Conservation (phyloP, 2,797 vertebrate genomes). For the Ataeniobius toweri region DNA sequence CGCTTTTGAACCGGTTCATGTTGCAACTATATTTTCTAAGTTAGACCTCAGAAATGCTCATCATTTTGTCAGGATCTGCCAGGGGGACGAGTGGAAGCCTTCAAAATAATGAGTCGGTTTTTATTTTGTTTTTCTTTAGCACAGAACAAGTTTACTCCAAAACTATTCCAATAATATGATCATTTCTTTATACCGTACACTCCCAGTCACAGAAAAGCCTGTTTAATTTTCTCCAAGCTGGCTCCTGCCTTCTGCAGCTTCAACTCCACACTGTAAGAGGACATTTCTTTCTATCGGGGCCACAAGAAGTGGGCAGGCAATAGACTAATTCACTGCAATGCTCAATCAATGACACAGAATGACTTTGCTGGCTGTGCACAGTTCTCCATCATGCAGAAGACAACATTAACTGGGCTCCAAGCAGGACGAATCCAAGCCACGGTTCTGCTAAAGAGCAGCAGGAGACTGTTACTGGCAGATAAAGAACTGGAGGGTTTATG, state of each 20-base stretch:
- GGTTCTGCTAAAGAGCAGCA: not conserved
- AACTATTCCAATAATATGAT: not conserved
- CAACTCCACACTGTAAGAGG: conserved; percentile 23
- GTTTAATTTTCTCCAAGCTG: not conserved
- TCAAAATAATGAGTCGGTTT: too few relatives aligned
- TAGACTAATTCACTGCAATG: conserved; percentile 59
- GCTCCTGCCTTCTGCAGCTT: conserved; percentile 9
- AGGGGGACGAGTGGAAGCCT: too few relatives aligned
- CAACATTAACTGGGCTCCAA: conserved; percentile 31
- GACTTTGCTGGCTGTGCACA: conserved; percentile 57
- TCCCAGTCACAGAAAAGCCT: not conserved
- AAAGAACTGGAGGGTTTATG: conserved; percentile 10
- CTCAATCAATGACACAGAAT: conserved; percentile 64
- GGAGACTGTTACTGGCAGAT: conserved; percentile 19
- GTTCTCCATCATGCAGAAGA: conserved; percentile 55
- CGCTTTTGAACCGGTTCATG: too few relatives aligned
- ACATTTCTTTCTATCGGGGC: conserved; percentile 15
- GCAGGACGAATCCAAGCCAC: conserved; percentile 14
- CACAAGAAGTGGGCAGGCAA: conserved; percentile 43
- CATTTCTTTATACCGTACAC: not conserved
- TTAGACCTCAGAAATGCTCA: too few relatives aligned
- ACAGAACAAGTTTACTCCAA: too few relatives aligned
- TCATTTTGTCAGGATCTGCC: too few relatives aligned
- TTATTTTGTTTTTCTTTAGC: too few relatives aligned
- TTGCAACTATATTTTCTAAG: too few relatives aligned